Conservation (phyloP, 2,888 invertebrate species). For the Oxystoma pomonae region DNA sequence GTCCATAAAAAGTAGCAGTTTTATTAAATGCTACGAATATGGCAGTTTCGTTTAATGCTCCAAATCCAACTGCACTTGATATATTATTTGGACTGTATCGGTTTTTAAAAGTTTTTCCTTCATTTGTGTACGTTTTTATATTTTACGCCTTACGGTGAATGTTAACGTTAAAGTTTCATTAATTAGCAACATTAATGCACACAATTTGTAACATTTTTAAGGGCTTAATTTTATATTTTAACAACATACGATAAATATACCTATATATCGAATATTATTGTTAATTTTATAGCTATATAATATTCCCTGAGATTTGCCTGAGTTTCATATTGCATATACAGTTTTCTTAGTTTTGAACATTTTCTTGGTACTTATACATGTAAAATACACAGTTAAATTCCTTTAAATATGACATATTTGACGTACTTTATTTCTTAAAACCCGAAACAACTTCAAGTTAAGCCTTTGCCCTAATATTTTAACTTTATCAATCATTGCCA, state of each 20-base stretch:
- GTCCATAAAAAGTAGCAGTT: too few relatives aligned
- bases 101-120: too few relatives aligned
- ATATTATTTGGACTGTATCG: too few relatives aligned
- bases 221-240: neutral
- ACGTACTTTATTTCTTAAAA: neutral
- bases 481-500: neutral
- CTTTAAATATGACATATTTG: neutral
- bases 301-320: constrained; percentile 22
- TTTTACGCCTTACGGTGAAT: neutral
- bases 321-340: neutral
- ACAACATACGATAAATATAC: neutral
- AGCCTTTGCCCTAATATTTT: neutral
- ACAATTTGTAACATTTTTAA: neutral
- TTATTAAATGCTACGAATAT: too few relatives aligned
- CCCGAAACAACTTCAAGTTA: neutral
- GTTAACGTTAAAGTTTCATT: neutral
- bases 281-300: neutral
- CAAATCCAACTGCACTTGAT: too few relatives aligned
- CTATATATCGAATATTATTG: neutral
- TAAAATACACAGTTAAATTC: neutral
- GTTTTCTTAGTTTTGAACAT: neutral
- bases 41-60: too few relatives aligned
- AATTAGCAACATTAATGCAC: neutral
- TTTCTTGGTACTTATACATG: neutral
- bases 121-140: too few relatives aligned